Conservation (phyloP, 2,113 vertebrate genomes). For the Thalassoma bifasciatum region DNA sequence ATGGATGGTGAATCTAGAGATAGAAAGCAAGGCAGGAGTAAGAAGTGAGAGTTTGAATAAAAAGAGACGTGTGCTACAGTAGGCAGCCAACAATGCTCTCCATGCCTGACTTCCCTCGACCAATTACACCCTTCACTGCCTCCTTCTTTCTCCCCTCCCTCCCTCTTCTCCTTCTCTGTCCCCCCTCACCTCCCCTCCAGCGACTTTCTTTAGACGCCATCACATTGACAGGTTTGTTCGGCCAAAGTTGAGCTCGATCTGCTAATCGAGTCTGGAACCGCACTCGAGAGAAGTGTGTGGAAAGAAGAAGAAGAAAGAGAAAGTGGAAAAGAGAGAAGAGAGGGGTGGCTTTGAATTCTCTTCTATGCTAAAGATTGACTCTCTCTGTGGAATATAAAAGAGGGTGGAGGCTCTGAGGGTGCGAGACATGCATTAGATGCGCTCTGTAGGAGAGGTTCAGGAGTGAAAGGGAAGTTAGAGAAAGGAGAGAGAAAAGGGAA, state of each 20-base stretch:
- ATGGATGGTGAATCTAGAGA: constrained; percentile 24
- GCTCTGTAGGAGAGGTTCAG: not conserved
- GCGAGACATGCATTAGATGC: constrained; percentile 11
- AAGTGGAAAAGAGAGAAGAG: not conserved
- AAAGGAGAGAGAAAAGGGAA: not conserved
- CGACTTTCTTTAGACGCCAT: constrained; percentile 41
- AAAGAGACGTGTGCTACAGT: constrained; percentile 55
- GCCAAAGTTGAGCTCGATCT: constrained; percentile 17
- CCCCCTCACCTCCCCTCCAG: not conserved
- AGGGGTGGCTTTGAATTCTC: not conserved
- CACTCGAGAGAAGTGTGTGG: not conserved
- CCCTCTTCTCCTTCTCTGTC: not conserved
- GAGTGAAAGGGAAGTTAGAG: not conserved
- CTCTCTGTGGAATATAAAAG: constrained; percentile 16
- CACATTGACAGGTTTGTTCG: constrained; percentile 40
- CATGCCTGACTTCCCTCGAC: constrained; percentile 55
- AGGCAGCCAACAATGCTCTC: constrained; percentile 64
- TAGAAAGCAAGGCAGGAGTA: constrained; percentile 17
- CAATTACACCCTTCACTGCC: constrained; percentile 71
- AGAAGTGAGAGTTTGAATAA: constrained; percentile 30
- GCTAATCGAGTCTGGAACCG: constrained; percentile 10
- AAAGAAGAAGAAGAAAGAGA: not conserved
- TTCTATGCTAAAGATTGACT: constrained; percentile 10
- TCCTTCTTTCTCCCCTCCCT: constrained; percentile 23
- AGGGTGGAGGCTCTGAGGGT: not conserved